Conservation (phyloP, 1,140 invertebrate genomes). For the Drosophila kepulauana region DNA sequence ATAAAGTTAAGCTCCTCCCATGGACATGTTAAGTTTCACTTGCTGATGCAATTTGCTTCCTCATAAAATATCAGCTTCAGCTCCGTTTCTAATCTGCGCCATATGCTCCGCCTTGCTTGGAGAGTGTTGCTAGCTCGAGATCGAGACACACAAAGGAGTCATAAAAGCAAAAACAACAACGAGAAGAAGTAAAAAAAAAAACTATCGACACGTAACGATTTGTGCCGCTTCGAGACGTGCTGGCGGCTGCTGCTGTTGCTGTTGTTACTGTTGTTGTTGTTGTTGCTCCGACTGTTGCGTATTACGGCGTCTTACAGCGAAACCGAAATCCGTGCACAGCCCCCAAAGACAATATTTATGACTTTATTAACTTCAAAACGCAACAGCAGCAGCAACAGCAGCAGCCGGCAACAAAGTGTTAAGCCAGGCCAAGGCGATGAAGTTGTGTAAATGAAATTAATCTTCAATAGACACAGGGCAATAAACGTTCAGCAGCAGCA, state of each 20-base stretch:
- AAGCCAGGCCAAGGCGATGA: conserved; percentile 76
- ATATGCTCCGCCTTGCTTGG: conserved; percentile 56
- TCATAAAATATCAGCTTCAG: conserved; percentile 47
- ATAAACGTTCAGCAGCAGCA: conserved; percentile 60
- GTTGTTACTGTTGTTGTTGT: conserved; percentile 18
- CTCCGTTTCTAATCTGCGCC: conserved; percentile 76
- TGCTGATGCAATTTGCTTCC: conserved; percentile 53
- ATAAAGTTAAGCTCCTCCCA: conserved; percentile 53
- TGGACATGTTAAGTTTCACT: conserved; percentile 42
- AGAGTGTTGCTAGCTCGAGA: conserved; percentile 1
- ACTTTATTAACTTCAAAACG: conserved; percentile 81
- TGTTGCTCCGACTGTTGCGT: conserved; percentile 62
- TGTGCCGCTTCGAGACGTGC: conserved; percentile 56
- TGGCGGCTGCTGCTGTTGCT: conserved; percentile 22
- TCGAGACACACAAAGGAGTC: conserved; percentile 63
- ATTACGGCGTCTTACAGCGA: conserved; percentile 64
- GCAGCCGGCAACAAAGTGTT: conserved; percentile 76
- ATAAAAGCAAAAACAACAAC: conserved; percentile 52
- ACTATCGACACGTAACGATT: conserved; percentile 74
- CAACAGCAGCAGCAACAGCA: conserved; percentile 47
- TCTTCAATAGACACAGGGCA: conserved; percentile 83
- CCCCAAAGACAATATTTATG: conserved; percentile 80
- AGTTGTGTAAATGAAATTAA: conserved; percentile 84
- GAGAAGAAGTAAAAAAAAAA: conserved; percentile 3
- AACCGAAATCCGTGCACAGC: conserved; percentile 61